A percentile compares a stretch with the other conserved stretches of the same genome.
Conservation (phyloP, 2,888 invertebrate species). For the Alloscopus bannaensis region DNA sequence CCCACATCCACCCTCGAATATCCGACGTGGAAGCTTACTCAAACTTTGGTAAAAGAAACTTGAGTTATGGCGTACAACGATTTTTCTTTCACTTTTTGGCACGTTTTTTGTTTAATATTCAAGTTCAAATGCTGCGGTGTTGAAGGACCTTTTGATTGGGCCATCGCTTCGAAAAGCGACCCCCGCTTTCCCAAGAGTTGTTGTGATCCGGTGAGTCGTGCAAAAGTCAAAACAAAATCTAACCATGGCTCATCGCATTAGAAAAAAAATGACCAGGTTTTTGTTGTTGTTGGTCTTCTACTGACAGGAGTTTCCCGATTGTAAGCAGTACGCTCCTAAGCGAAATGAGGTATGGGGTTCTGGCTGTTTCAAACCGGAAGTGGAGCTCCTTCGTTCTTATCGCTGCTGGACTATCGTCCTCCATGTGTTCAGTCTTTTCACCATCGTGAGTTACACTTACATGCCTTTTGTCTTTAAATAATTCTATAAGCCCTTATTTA, state of each 20-base stretch:
- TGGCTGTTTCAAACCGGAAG: slow-evolving; percentile 34
- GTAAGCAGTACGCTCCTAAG: slow-evolving; percentile 5
- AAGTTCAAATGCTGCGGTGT: slow-evolving; percentile 48
- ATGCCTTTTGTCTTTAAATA: too few species aligned
- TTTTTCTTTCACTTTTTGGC: neutral
- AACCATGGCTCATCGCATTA: neutral
- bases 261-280: neutral
- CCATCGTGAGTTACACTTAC: neutral
- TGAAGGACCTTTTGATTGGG: slow-evolving; percentile 32
- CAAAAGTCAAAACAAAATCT: neutral
- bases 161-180: slow-evolving; percentile 17
- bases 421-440: neutral
- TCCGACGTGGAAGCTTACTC: slow-evolving; percentile 36
- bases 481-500: too few species aligned
- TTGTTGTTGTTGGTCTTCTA: neutral
- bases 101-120: slow-evolving; percentile 10
- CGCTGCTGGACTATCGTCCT: neutral
- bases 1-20: neutral
- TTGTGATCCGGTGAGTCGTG: slow-evolving; percentile 26
- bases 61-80: neutral
- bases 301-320: neutral
- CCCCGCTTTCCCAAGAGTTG: slow-evolving; percentile 48
- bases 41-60: slow-evolving; percentile 17
- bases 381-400: slow-evolving; percentile 4
- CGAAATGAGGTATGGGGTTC: slow-evolving; percentile 17